Conservation (phyloP, 1,140 invertebrate species). For the Caenorhabditis inopinata region DNA sequence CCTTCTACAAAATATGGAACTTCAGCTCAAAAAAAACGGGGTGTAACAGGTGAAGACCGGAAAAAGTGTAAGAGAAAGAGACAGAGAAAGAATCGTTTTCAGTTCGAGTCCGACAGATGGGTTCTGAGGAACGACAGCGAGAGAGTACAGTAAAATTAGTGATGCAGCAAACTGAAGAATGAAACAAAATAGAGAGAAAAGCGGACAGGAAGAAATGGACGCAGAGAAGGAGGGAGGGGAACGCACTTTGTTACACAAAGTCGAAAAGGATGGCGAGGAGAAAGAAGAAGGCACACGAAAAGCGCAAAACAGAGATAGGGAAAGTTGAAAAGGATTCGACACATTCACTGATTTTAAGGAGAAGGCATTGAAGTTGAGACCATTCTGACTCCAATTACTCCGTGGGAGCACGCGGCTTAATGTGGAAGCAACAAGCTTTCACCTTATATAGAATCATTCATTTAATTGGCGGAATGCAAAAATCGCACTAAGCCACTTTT, state of each 20-base stretch:
- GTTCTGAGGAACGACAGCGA: neutral
- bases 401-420: no score
- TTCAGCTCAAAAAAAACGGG: no score
- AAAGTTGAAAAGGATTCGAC: neutral
- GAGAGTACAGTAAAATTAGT: neutral
- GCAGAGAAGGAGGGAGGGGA: neutral
- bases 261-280: neutral
- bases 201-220: neutral
- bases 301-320: conserved; percentile 7
- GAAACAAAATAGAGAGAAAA: neutral
- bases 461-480: no score
- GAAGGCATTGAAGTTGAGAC: no score
- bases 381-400: no score
- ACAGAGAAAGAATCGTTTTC: neutral
- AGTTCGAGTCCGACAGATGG: neutral
- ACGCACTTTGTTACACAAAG: conserved; percentile 29
- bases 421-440: no score
- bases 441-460: no score
- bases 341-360: no score
- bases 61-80: neutral
- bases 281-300: neutral
- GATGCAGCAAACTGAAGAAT: neutral
- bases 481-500: no score
- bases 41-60: no score
- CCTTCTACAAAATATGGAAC: neutral